Conservation (phyloP, 2,888 invertebrate genomes). For the Catonia carolina region DNA sequence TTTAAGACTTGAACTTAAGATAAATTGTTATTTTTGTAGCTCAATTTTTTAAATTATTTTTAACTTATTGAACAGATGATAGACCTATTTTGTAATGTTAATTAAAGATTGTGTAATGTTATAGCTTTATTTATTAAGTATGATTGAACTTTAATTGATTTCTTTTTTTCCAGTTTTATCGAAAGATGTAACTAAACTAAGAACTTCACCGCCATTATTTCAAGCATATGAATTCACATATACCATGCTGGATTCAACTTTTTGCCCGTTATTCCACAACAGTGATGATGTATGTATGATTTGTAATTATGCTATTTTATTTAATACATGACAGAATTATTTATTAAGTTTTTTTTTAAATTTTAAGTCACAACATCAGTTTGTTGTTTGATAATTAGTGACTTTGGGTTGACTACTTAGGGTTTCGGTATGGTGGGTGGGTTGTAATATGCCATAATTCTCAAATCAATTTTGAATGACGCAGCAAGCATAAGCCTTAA, state of each 20-base stretch:
- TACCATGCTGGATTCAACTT: conserved; percentile 61
- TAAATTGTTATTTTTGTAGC: too few relatives aligned
- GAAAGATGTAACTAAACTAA: conserved; percentile 59
- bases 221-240: conserved; percentile 75
- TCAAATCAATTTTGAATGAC: too few relatives aligned
- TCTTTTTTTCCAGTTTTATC: conserved; percentile 49
- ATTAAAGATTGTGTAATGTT: not conserved
- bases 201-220: conserved; percentile 69
- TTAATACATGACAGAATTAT: conserved; percentile 23
- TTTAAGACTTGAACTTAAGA: too few relatives aligned
- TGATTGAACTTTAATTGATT: not conserved
- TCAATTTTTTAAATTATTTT: too few relatives aligned
- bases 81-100: too few relatives aligned
- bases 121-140: conserved; percentile 13
- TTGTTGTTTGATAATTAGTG: conserved; percentile 11
- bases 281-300: conserved; percentile 61
- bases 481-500: too few relatives aligned
- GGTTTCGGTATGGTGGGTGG: too few relatives aligned
- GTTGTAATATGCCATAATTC: too few relatives aligned
- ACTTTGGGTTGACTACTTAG: too few relatives aligned
- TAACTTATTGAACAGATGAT: too few relatives aligned
- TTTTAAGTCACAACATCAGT: not conserved
- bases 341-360: too few relatives aligned
- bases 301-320: conserved; percentile 15
- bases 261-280: conserved; percentile 72